Conservation (phyloP, 2,113 vertebrate genomes). For the Brienomyrus longianalis region DNA sequence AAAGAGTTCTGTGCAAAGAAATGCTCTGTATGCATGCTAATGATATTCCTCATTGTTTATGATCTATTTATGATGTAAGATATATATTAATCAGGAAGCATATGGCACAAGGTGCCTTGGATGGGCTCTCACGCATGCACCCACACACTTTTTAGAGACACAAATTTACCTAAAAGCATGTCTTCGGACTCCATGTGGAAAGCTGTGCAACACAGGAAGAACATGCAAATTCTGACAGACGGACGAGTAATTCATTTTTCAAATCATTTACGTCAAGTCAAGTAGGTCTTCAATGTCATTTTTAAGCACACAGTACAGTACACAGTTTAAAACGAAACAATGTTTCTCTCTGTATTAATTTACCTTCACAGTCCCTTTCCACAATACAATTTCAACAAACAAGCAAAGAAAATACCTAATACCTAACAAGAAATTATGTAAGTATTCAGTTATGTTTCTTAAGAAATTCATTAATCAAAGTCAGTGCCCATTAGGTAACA, state of each 20-base stretch:
- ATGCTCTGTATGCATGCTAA: background rate
- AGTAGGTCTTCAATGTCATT: too few species aligned
- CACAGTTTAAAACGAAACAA: too few species aligned
- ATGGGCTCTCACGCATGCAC: background rate
- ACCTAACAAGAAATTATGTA: background rate
- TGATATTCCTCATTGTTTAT: background rate
- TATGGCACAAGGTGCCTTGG: background rate
- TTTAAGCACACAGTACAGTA: too few species aligned
- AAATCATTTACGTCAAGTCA: background rate
- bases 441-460: background rate
- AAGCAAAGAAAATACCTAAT: background rate
- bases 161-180: background rate
- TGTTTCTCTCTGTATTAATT: background rate
- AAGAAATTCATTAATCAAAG: background rate
- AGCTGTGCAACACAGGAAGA: background rate
- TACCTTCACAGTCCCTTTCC: background rate
- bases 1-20: background rate
- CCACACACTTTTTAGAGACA: background rate
- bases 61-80: background rate
- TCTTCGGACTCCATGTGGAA: background rate
- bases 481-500: background rate
- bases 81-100: background rate
- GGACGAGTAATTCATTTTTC: background rate
- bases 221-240: background rate
- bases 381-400: background rate